These are phyloP conservation scores for Loxodonta africana DNA, from an alignment of 2,113 vertebrate genomes.

Conservation along the genomic window DNA sequence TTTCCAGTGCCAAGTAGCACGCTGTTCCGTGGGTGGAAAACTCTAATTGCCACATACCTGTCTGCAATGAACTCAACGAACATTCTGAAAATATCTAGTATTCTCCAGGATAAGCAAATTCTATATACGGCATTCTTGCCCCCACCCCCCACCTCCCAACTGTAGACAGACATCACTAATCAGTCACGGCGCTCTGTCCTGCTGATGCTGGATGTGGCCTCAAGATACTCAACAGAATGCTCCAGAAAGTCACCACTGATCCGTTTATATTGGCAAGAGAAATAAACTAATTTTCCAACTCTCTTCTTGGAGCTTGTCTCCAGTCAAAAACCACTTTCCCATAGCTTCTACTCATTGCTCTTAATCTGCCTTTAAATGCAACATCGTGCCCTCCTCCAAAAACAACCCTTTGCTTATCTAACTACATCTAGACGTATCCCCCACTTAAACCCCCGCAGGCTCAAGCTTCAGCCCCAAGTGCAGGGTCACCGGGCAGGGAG, in stretches of 20 bases:
- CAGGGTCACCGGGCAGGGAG: neutral
- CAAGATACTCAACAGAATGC: slow-evolving; percentile 63
- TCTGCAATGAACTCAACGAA: slow-evolving; percentile 49
- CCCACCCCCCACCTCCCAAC: neutral
- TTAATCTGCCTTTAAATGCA: slow-evolving; percentile 63
- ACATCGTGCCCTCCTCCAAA: slow-evolving; percentile 40
- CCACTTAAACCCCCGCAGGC: neutral
- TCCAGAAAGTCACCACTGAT: slow-evolving; percentile 75
- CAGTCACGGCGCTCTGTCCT: slow-evolving; percentile 68
- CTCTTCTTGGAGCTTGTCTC: slow-evolving; percentile 67
- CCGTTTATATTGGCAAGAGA: slow-evolving; percentile 74
- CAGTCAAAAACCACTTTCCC: slow-evolving; percentile 70
- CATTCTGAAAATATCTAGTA: slow-evolving; percentile 1
- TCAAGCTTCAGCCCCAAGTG: neutral
- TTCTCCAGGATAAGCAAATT: slow-evolving; percentile 30
- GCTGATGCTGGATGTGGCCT: slow-evolving; percentile 82
- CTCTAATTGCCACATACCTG: slow-evolving; percentile 24
- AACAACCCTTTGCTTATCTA: slow-evolving; percentile 47
- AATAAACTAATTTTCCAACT: slow-evolving; percentile 73
- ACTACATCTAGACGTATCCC: neutral
- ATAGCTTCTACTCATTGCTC: slow-evolving; percentile 56
- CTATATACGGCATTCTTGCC: neutral
- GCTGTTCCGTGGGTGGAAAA: neutral
- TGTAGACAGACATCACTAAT: slow-evolving; percentile 62
- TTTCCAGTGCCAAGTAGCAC: neutral